Conservation (phyloP, 2,888 invertebrate genomes). For the Odontomyia ornata region DNA sequence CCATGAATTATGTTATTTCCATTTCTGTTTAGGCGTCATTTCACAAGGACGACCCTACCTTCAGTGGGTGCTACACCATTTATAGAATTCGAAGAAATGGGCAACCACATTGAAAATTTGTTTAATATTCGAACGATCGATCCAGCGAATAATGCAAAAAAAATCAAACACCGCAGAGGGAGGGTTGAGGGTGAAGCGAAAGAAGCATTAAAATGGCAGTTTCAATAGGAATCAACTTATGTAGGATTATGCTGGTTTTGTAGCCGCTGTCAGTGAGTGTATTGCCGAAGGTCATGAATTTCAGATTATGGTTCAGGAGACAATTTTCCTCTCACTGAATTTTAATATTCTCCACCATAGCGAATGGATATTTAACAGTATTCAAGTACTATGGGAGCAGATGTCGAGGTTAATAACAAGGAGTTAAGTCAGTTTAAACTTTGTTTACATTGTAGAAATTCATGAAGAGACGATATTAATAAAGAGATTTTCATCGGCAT, state of each 20-base stretch:
- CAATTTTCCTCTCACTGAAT: background rate
- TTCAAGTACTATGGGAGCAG: background rate
- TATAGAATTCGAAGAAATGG: background rate
- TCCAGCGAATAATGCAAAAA: constrained; percentile 1
- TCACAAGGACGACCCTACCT: background rate
- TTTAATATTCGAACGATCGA: background rate
- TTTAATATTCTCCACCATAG: background rate
- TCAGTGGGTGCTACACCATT: background rate
- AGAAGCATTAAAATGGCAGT: background rate
- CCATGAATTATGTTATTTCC: background rate
- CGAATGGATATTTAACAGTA: background rate
- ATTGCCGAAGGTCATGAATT: constrained; percentile 2
- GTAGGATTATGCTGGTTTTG: background rate
- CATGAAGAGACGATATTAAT: too few species aligned
- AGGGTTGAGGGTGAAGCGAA: background rate
- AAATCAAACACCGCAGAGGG: background rate
- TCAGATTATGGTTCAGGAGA: background rate
- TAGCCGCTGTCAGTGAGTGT: background rate
- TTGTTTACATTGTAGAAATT: too few species aligned
- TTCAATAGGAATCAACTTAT: background rate
- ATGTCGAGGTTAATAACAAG: constrained; percentile 3
- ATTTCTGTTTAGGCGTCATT: background rate
- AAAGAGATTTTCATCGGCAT: too few species aligned
- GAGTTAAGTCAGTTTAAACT: constrained; percentile 21
- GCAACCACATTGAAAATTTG: background rate